These are phyloP conservation scores for Pristionchus exspectatus DNA, from an alignment of 2,888 invertebrate genomes.

Conservation along the genomic window DNA sequence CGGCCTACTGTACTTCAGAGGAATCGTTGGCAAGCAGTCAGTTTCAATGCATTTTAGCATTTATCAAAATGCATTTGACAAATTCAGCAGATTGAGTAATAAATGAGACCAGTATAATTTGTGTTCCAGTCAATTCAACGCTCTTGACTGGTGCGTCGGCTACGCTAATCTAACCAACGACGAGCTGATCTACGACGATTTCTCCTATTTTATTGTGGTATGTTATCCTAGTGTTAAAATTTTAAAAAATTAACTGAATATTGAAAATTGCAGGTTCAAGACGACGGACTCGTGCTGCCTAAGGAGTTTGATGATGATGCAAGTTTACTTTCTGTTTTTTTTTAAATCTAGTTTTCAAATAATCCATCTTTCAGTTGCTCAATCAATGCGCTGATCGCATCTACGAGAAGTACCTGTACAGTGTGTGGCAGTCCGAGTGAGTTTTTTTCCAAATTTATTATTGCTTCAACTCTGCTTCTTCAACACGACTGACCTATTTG, in stretches of 20 bases:
- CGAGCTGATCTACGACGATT: slow-evolving; percentile 64
- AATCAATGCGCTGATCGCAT: neutral
- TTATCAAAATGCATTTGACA: neutral
- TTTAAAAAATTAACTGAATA: no score
- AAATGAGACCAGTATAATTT: neutral
- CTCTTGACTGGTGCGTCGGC: slow-evolving; percentile 62
- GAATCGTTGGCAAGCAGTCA: slow-evolving; percentile 69
- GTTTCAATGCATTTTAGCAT: neutral
- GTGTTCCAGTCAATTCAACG: slow-evolving; percentile 64
- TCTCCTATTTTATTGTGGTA: slow-evolving; percentile 66
- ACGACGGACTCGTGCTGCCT: slow-evolving; percentile 68
- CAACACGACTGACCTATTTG: no score
- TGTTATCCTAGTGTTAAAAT: slow-evolving; percentile 6
- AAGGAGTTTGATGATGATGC: slow-evolving; percentile 56
- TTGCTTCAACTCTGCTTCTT: no score
- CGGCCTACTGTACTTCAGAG: slow-evolving; percentile 68
- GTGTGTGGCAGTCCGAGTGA: neutral
- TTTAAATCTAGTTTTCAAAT: neutral
- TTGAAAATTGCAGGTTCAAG: slow-evolving; percentile 41
- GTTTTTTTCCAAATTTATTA: neutral
- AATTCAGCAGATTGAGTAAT: neutral
- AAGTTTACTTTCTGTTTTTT: neutral
- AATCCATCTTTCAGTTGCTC: neutral
- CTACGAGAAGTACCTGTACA: slow-evolving; percentile 5
- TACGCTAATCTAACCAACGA: slow-evolving; percentile 57